Base-by-base conservation (phyloP, 2,113 vertebrate species). In the Syrrhaptes paradoxus region DNA sequence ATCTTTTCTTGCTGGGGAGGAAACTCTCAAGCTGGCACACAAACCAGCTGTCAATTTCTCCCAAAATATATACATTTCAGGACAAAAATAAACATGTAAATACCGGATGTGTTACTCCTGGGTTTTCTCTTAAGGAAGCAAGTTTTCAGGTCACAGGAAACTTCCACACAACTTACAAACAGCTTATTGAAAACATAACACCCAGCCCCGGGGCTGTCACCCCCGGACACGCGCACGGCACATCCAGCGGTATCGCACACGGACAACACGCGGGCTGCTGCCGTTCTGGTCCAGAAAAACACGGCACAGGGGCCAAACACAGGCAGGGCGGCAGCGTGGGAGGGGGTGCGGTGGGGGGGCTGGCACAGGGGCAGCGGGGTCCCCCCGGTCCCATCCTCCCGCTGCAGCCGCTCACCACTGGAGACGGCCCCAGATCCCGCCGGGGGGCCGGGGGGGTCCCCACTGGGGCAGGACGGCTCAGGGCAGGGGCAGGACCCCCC, bases 401-500 rank as follows among this genome's bases (percentile, higher is more conserved):
- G 7, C 61, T 1, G 1, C 5, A 17, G 29, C 19, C 32, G 3
- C 38, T 38, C 38, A 38, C 38, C 38, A 38, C 38, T 41, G 38
- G 38, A 22, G 12, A 4, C 2, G 1, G 32, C 13, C 16, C 66
- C 49, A 5, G 2, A 25, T 13, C 8, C 18, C 2, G 4, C 36
- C 0, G 0, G 0, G 14, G 46, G 38, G 41, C 41, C 13, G 41
- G 41, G 41, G 41, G 41, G 4, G n/a, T 14, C 57, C 31, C 65
- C 3, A 21, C 0, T 7, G 17, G n/a, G 1, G 20, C 0, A 0
- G 68, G 57, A 43, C 43, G 55, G 58, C 41, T 1, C 14, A 5
- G 21, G 54, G 28, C 65, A 54, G 19, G 31, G 70, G 38, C 32
- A 22, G 31, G 38, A 25, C 15, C n/a, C 10, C 34, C 11, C n/a